phyloP scores from a whole-genome alignment of 2,113 vertebrate species.

The Colistium nudipinnis region DNA sequence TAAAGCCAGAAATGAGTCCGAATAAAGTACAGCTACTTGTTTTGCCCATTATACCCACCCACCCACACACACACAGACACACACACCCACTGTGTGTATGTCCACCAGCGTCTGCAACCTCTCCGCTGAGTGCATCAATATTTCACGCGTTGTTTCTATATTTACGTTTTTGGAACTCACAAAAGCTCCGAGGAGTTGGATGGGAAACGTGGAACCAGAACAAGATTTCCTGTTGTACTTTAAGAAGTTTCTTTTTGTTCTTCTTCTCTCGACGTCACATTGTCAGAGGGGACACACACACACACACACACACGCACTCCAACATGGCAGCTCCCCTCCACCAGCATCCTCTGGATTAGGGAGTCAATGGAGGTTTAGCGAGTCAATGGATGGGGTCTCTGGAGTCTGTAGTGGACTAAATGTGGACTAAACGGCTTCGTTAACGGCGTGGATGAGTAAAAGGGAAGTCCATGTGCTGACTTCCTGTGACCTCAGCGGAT shows the following conservation, averaged over 20 bases:
- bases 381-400: conserved; percentile 31
- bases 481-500: conserved; percentile 30
- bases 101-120: conserved; percentile 23
- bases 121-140: conserved; percentile 53
- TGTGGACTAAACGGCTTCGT: conserved; percentile 15
- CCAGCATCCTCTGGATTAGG: conserved; percentile 50
- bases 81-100: conserved; percentile 7
- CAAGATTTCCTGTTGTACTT: conserved; percentile 12
- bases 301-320: conserved; percentile 18
- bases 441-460: conserved; percentile 3
- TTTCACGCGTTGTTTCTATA: conserved; percentile 60
- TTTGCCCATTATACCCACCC: conserved; percentile 34
- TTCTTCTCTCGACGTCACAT: background rate
- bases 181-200: conserved; percentile 18
- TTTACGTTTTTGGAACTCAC: conserved; percentile 61
- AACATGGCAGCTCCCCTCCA: conserved; percentile 15
- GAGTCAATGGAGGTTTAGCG: conserved; percentile 43
- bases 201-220: background rate
- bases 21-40: background rate
- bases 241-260: background rate
- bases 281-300: background rate
- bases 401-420: conserved; percentile 22
- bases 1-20: background rate
- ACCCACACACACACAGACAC: background rate
- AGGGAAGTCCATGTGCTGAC: conserved; percentile 38